Evolutionary conservation across 2,113 vertebrate genomes (phyloP), one percentile per base, ranked within the genome.

Genomic region (Leptobrachium ailaonicum): DNA sequence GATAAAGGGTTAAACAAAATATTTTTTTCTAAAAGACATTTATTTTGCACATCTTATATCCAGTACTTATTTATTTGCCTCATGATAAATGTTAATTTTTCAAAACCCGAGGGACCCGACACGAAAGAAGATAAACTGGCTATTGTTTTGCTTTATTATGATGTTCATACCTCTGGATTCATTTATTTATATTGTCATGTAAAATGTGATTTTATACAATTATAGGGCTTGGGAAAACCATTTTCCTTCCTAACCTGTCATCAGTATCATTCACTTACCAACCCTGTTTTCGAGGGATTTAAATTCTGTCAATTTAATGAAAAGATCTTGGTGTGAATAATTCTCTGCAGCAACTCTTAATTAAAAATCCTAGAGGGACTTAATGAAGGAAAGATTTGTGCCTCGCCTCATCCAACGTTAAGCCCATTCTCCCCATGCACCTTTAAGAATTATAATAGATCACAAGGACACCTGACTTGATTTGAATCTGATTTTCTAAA

Each of bases 211-310:
- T 72, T 54, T 2, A 56, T 72, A 56, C 70, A 40, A 2, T 54
- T 7, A 9, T 54, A 14, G 47, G 32, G 44, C 7, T n/a, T 41
- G 47, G 47, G 20, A 6, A 45, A 47, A 53, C 9, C 45, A 47
- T n/a, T 40, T 54, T 13, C 50, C 70, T 72, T 12, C 56, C 1
- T 12, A 10, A 72, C n/a, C 50, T 72, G 47, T 53, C 70, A 54
- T 12, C 4, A 32, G 70, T 20, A 54, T 41, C 9, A 64, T 50
- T 32, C 14, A 41, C 41, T 54, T 64, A 7, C 14, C 66, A 40
- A 66, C 40, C 41, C 40, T 68, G 66, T 72, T 79, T 44, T 53
- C 12, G n/a, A 72, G 44, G n/a, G 71, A 50, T 66, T 58, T 43
- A 42, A 53, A 79, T 79, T 78, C n/a, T 72, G 45, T 41, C 67